A percentile compares a stretch with the other conserved stretches of the same genome.
phyloP scores from a whole-genome alignment of 2,888 invertebrate species.

The Drosophila ezoana region DNA sequence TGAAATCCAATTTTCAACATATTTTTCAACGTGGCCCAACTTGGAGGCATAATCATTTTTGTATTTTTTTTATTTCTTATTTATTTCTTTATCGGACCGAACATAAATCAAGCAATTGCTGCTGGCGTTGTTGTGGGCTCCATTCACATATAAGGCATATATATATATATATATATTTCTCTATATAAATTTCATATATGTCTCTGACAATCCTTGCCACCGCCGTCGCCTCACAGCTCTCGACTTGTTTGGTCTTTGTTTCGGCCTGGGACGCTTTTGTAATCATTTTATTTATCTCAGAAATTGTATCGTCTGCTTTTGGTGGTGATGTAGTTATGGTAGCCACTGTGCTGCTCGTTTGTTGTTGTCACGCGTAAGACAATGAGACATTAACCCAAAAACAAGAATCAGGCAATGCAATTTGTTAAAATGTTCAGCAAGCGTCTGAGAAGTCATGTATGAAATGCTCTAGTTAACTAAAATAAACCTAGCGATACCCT shows the following conservation, averaged over 20 bases:
- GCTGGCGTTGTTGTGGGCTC: conserved; percentile 24
- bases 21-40: conserved; percentile 13
- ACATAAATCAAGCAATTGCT: conserved; percentile 78
- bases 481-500: conserved; percentile 23
- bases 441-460: background rate
- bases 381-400: conserved; percentile 80
- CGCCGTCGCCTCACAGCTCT: background rate
- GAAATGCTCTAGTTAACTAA: conserved; percentile 18
- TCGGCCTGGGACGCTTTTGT: conserved; percentile 50
- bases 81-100: conserved; percentile 57
- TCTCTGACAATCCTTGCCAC: conserved; percentile 20
- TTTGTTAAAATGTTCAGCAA: conserved; percentile 39
- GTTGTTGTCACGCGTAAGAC: conserved; percentile 50
- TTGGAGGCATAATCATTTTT: conserved; percentile 10
- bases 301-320: conserved; percentile 73
- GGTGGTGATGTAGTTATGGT: conserved; percentile 29
- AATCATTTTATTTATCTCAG: conserved; percentile 77
- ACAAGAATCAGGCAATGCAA: conserved; percentile 44
- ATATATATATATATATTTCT: conserved; percentile 40
- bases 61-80: conserved; percentile 22
- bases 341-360: conserved; percentile 9
- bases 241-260: conserved; percentile 34
- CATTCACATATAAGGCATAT: conserved; percentile 11
- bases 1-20: conserved; percentile 45
- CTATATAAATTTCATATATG: conserved; percentile 31